Evolutionary conservation across 2,797 vertebrate species (phyloP).

Genomic region (Sphenopsis melanotis): DNA sequence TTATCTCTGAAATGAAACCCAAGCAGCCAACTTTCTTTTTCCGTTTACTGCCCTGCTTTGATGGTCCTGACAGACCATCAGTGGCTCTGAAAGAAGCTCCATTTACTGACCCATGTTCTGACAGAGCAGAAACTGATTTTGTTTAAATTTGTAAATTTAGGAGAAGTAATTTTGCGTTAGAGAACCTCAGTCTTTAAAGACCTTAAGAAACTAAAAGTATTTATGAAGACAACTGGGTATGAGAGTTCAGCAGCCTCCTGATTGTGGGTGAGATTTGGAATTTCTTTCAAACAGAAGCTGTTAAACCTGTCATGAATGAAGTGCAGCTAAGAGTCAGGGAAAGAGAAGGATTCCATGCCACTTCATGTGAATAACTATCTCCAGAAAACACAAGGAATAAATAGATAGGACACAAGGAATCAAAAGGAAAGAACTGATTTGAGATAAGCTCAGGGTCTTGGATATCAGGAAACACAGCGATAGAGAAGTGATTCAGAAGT

Average conservation of each 20-base stretch:
- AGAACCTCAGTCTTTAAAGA: not conserved
- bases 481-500: not conserved
- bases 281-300: not conserved
- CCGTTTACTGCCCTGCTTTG: not conserved
- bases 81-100: not conserved
- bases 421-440: not conserved
- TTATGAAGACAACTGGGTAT: not conserved
- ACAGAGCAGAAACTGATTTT: not conserved
- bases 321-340: not conserved
- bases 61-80: not conserved
- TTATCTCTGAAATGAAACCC: not conserved
- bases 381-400: not conserved
- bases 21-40: not conserved
- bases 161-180: not conserved
- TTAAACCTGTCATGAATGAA: not conserved
- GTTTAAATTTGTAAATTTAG: not conserved
- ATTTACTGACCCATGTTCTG: not conserved
- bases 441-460: not conserved
- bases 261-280: not conserved
- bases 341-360: not conserved
- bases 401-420: not conserved
- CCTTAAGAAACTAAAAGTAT: not conserved
- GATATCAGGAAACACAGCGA: not conserved
- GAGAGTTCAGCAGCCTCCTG: not conserved
- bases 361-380: not conserved